Base-by-base conservation (phyloP, 2,797 vertebrate genomes). In the Microcaecilia unicolor region DNA sequence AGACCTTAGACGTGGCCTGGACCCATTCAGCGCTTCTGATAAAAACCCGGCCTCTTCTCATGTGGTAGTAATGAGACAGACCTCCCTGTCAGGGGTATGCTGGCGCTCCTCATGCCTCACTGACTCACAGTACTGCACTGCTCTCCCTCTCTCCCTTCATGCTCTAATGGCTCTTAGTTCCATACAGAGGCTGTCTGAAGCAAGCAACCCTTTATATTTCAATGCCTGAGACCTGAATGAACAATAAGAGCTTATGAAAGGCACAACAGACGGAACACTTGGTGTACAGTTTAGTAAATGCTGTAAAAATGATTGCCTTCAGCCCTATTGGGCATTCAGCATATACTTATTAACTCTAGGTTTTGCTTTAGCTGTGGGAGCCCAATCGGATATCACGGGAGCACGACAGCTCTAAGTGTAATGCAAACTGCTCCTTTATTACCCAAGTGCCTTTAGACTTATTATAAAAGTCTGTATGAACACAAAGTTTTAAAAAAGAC, bases 161-260 rank as follows among this genome's bases (percentile, higher is more conserved):
- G 18, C 30, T 44, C 37, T 1, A 2, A 25, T 55, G 45, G 34
- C 3, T 0, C 7, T 36, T n/a, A 47, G 16, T 25, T 46, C 22
- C 2, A 0, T 1, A 2, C 27, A 51, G 41, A 28, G 34, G 35
- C 26, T 48, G 48, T 36, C 40, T 55, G 13, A 40, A 48, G 48
- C 43, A 53, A 41, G 28, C 27, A 31, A 34, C 31, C 22, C 36
- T 44, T 15, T 23, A 6, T 51, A 44, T 41, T 61, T 44, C 25
- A 37, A 63, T 44, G 24, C 7, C 7, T 1, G 14, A 51, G 21
- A 0, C 1, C 31, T 28, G 34, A 37, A 12, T 28, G 45, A 51
- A 23, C 31, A 48, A 3, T 28, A 28, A 31, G 40, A 22, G 28
- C 15, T 31, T 15, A 24, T 20, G n/a, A 10, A 20, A 18, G 22